Evolutionary conservation across 2,797 vertebrate species (phyloP), one percentile per base, ranked within the genome.

Genomic region (Pantherophis vulpinus): DNA sequence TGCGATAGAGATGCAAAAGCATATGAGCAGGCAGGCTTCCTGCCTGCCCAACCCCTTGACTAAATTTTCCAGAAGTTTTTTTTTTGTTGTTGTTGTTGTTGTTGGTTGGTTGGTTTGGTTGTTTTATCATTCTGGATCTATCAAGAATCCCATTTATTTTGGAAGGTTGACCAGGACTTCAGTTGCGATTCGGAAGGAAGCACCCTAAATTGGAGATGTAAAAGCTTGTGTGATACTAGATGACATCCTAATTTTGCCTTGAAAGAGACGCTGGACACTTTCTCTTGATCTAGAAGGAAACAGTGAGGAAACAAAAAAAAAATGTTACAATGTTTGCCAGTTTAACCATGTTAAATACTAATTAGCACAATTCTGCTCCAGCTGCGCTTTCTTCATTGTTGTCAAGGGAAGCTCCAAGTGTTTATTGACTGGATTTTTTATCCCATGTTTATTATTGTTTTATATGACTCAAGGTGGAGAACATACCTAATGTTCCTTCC

Each of bases 51-150:
- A 83, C 90, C 56, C 94, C 94, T 92, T 56, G 86, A 91, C 95
- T 97, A 96, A 96, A 95, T 96, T 96, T 97, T 95, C 91, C 25
- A 37, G 5, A 47, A 92, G 66, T 95, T 94, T 63, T 5, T 66
- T 66, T 66, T 29, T 12, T 18, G 6, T 18, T 63, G 12, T 63
- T 12, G 27, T 70, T 70, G n/a, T 5, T n/a, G n/a, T n/a, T n/a
- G n/a, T n/a, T n/a, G n/a, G 4, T 32, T 13, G 0, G n/a, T 12
- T 70, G 66, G 13, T 74, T 74, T 96, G 91, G 74, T 95, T 93
- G 74, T 95, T 93, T 27, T 92, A 90, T 0, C 0, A 88, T 91
- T 83, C 60, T 0, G 4, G 51, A 94, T 95, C 95, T 95, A 89
- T 92, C 88, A 66, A 92, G 88, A 90, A 70, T 42, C 20, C 0